A percentile compares a stretch with the other conserved stretches of the same genome.
Conservation (phyloP, 2,797 vertebrate genomes). For the Semotilus atromaculatus region DNA sequence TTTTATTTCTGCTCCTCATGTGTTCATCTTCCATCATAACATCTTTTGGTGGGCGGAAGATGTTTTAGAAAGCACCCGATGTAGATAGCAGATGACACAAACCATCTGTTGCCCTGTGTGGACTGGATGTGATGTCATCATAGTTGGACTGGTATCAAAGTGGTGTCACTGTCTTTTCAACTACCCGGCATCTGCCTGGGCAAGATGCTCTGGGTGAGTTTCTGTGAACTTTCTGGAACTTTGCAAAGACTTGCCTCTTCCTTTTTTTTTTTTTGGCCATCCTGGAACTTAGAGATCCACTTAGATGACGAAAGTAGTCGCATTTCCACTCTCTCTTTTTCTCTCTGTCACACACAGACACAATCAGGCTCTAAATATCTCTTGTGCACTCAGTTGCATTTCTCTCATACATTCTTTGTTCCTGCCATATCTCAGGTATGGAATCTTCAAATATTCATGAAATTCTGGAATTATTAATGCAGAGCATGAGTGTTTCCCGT, state of each 20-base stretch:
- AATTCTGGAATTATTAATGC: slow-evolving; percentile 50
- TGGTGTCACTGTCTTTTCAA: slow-evolving; percentile 7
- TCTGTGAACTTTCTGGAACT: slow-evolving; percentile 48
- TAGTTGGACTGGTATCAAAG: slow-evolving; percentile 54
- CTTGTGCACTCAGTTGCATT: background rate
- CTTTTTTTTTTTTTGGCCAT: background rate
- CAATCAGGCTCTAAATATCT: slow-evolving; percentile 6
- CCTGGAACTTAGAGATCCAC: slow-evolving; percentile 14
- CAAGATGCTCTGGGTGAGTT: slow-evolving; percentile 33
- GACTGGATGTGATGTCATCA: slow-evolving; percentile 51
- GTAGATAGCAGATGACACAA: slow-evolving; percentile 49
- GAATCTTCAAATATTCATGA: slow-evolving; percentile 53
- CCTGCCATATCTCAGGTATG: slow-evolving; percentile 38
- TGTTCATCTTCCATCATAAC: slow-evolving; percentile 16
- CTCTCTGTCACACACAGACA: background rate
- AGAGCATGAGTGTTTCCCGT: background rate
- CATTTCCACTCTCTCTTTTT: background rate
- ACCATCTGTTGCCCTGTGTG: slow-evolving; percentile 56
- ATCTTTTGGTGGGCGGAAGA: background rate
- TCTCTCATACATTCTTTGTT: slow-evolving; percentile 6
- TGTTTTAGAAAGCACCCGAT: slow-evolving; percentile 32
- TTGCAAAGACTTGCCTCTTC: background rate
- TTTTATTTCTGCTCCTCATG: background rate
- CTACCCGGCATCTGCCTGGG: slow-evolving; percentile 58
- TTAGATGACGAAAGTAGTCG: slow-evolving; percentile 9